A percentile compares a stretch with the other conserved stretches of the same genome.
These are phyloP conservation scores for Muscicapa adusta DNA, from an alignment of 2,113 vertebrate genomes.

Conservation along the genomic window DNA sequence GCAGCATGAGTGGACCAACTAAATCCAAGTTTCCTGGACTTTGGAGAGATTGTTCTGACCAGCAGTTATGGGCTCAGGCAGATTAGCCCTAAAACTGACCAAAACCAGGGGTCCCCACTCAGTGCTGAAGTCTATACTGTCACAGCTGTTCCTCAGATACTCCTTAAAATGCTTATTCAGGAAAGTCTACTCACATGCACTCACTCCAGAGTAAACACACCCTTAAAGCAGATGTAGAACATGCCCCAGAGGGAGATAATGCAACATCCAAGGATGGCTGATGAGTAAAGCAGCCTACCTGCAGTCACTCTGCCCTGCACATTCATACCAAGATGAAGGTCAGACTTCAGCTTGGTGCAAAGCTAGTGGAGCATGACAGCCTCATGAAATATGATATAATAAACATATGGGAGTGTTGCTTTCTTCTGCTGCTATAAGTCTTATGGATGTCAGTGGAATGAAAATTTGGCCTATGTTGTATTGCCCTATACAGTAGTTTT, in stretches of 20 bases:
- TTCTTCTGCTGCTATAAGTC: constrained; percentile 7
- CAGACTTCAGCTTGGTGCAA: neutral
- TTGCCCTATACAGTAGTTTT: constrained; percentile 41
- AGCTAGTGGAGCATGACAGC: neutral
- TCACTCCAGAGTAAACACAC: constrained; percentile 48
- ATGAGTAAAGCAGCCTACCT: neutral
- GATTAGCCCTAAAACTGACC: neutral
- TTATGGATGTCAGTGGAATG: neutral
- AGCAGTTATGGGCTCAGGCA: neutral
- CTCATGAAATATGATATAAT: neutral
- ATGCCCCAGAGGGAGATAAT: constrained; percentile 13
- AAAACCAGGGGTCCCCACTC: neutral
- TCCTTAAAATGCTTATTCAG: constrained; percentile 16
- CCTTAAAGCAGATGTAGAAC: constrained; percentile 43
- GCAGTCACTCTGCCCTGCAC: neutral
- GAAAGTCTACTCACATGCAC: constrained; percentile 35
- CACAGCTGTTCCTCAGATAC: neutral
- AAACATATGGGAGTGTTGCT: constrained; percentile 30
- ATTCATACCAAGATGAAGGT: neutral
- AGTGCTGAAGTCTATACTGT: neutral
- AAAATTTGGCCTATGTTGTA: neutral
- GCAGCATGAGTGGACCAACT: neutral
- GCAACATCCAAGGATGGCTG: constrained; percentile 8
- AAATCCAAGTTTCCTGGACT: neutral
- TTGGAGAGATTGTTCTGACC: neutral